A percentile compares a stretch with the other conserved stretches of the same genome.
These are phyloP conservation scores for Australoheros scitulus DNA, from an alignment of 2,113 vertebrate genomes.

Conservation along the genomic window DNA sequence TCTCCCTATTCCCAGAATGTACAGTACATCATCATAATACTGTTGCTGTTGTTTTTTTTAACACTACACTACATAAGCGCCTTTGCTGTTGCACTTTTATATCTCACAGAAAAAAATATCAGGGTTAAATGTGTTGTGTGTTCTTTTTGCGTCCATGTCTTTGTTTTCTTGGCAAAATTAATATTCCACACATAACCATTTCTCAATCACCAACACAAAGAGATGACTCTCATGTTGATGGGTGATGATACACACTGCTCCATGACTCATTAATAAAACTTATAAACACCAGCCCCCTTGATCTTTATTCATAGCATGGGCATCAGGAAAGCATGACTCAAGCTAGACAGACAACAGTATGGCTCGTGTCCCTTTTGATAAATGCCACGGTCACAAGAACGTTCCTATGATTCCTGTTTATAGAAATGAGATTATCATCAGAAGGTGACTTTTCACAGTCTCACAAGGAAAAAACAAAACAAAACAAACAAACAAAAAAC, in stretches of 20 bases:
- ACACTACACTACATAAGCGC: neutral
- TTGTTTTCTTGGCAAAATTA: constrained; percentile 14
- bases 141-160: constrained; percentile 4
- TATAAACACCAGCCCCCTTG: constrained; percentile 5
- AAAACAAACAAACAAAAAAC: neutral
- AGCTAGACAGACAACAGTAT: constrained; percentile 1
- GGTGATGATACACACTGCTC: constrained; percentile 24
- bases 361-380: constrained; percentile 20
- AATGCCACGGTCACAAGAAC: constrained; percentile 15
- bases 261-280: constrained; percentile 40
- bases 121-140: neutral
- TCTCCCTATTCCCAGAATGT: constrained; percentile 14
- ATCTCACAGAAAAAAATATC: neutral
- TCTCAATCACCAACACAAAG: constrained; percentile 12
- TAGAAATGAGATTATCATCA: constrained; percentile 34
- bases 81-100: neutral
- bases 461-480: neutral
- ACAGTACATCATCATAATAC: constrained; percentile 13
- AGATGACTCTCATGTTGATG: constrained; percentile 25
- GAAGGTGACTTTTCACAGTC: constrained; percentile 23
- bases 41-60: neutral
- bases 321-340: constrained; percentile 3
- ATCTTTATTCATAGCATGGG: constrained; percentile 43
- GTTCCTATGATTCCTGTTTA: neutral
- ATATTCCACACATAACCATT: constrained; percentile 8